Conservation (phyloP, 1,140 invertebrate species). For the Leucophenga varia region DNA sequence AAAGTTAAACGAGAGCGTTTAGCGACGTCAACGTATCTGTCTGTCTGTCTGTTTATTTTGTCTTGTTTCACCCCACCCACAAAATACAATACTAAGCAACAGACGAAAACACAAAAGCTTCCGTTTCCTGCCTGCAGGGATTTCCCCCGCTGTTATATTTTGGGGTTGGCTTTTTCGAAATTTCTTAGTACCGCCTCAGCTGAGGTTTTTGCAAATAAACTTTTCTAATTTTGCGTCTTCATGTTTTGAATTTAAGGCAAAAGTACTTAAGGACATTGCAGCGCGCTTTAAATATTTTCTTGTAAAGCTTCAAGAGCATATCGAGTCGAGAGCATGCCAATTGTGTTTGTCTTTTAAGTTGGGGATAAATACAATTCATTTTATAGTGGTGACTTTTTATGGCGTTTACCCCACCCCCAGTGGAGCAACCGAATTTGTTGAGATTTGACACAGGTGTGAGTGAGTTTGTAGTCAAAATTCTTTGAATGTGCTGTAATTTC, state of each 20-base stretch:
- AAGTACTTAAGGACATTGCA: constrained; percentile 12
- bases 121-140: constrained; percentile 54
- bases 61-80: background rate
- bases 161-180: constrained; percentile 38
- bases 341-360: constrained; percentile 33
- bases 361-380: constrained; percentile 8
- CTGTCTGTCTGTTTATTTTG: background rate
- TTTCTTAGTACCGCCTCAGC: constrained; percentile 14
- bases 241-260: constrained; percentile 35
- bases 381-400: constrained; percentile 23
- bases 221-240: constrained; percentile 51
- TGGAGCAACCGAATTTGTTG: too few relatives aligned
- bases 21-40: background rate
- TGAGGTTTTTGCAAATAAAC: constrained; percentile 42
- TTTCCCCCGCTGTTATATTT: constrained; percentile 27
- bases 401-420: too few relatives aligned
- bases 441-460: constrained; percentile 16
- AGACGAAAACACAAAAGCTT: constrained; percentile 53
- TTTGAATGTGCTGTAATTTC: constrained; percentile 40
- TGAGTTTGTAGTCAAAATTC: constrained; percentile 9
- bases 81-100: too few relatives aligned
- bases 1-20: constrained; percentile 28
- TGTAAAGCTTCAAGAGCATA: constrained; percentile 21
- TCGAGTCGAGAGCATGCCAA: constrained; percentile 34
- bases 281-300: too few relatives aligned